phyloP scores from a whole-genome alignment of 2,888 invertebrate genomes.

The Cartodere bifasciata region DNA sequence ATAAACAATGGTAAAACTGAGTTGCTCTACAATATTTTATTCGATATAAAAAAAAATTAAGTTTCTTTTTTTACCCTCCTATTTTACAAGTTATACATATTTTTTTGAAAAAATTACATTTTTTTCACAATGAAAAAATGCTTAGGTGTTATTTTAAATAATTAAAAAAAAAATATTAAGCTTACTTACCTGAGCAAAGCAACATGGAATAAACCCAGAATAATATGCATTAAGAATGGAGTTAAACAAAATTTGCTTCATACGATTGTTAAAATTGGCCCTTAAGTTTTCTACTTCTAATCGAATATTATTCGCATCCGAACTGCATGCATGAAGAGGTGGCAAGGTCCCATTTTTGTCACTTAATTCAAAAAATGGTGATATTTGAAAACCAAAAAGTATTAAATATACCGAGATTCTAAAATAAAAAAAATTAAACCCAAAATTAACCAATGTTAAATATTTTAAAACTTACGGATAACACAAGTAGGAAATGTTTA shows the following conservation, averaged over 20 bases:
- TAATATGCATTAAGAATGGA: conserved; percentile 80
- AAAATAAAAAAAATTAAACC: conserved; percentile 21
- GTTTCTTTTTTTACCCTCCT: too few relatives aligned
- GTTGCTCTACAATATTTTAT: too few relatives aligned
- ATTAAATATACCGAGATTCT: conserved; percentile 67
- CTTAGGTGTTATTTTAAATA: too few relatives aligned
- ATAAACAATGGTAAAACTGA: too few relatives aligned
- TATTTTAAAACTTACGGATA: conserved; percentile 68
- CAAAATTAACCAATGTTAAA: conserved; percentile 2
- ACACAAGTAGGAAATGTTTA: conserved; percentile 71
- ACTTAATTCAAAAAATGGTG: conserved; percentile 60
- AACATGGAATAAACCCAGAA: conserved; percentile 77
- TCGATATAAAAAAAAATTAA: too few relatives aligned
- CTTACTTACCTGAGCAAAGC: conserved; percentile 68
- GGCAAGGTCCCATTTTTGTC: conserved; percentile 33
- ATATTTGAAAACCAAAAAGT: conserved; percentile 66
- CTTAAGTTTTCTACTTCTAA: conserved; percentile 76
- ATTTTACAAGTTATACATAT: too few relatives aligned
- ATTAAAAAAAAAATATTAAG: neutral
- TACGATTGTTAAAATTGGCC: conserved; percentile 76
- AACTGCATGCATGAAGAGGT: conserved; percentile 65
- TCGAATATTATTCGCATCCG: conserved; percentile 56
- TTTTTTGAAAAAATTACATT: too few relatives aligned
- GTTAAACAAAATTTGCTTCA: conserved; percentile 72
- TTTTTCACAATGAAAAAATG: too few relatives aligned